phyloP scores from a whole-genome alignment of 2,113 vertebrate species.

The Macquaria australasica region DNA sequence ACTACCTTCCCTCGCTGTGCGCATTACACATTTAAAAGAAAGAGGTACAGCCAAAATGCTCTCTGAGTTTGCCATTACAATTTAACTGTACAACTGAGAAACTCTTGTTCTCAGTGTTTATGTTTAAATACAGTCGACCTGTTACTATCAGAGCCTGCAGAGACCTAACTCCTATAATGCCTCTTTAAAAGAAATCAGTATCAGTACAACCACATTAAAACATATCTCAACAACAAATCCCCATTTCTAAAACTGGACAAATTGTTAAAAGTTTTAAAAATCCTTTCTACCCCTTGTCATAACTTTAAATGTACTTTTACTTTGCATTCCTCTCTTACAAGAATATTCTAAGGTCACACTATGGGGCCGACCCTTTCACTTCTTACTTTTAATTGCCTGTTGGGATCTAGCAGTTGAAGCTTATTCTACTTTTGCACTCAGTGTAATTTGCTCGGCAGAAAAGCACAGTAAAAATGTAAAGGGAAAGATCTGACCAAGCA shows the following conservation, averaged over 20 bases:
- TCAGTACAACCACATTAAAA: constrained; percentile 22
- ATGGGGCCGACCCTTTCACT: constrained; percentile 42
- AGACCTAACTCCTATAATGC: constrained; percentile 1
- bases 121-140: neutral
- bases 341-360: constrained; percentile 50
- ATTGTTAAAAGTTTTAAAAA: constrained; percentile 16
- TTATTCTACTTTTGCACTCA: constrained; percentile 36
- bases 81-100: constrained; percentile 40
- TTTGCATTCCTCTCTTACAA: constrained; percentile 38
- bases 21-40: constrained; percentile 53
- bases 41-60: constrained; percentile 44
- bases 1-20: constrained; percentile 42
- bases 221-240: constrained; percentile 25
- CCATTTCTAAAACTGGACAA: constrained; percentile 29
- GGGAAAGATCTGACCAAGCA: constrained; percentile 5
- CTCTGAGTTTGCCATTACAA: constrained; percentile 31
- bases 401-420: constrained; percentile 37
- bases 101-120: constrained; percentile 9
- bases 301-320: constrained; percentile 46
- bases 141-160: constrained; percentile 1
- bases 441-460: constrained; percentile 40
- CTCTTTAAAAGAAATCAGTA: constrained; percentile 20
- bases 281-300: neutral
- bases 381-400: constrained; percentile 64
- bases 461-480: constrained; percentile 27